Percentiles rank a stretch among this genome's conserved stretches.
Evolutionary conservation across 2,797 vertebrate genomes (phyloP).

Genomic region (Halcyon smyrnensis): DNA sequence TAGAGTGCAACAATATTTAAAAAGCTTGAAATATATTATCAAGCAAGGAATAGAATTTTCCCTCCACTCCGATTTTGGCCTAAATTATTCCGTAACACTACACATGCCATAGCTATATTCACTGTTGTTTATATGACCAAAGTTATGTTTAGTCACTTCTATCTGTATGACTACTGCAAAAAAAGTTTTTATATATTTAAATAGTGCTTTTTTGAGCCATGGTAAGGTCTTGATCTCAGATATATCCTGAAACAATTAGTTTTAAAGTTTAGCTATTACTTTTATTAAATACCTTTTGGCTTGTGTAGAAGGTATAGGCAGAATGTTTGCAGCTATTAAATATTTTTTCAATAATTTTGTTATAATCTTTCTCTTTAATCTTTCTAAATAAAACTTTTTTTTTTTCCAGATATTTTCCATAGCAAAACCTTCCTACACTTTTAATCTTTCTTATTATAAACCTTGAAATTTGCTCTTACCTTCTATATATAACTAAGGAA

Average conservation of each 20-base stretch:
- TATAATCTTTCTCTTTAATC: neutral
- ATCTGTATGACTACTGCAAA: neutral
- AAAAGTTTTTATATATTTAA: neutral
- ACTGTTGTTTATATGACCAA: neutral
- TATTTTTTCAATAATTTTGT: neutral
- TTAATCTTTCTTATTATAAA: too few relatives aligned
- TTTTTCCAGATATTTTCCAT: neutral
- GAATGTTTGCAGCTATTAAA: neutral
- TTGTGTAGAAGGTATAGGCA: neutral
- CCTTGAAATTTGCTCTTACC: too few relatives aligned
- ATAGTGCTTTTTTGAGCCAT: too few relatives aligned
- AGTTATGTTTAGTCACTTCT: neutral
- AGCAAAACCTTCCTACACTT: neutral
- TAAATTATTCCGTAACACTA: neutral
- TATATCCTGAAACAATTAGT: neutral
- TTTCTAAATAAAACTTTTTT: neutral
- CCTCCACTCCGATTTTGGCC: neutral
- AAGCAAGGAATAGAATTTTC: neutral
- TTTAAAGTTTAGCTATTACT: neutral
- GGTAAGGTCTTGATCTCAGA: neutral
- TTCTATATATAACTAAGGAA: too few relatives aligned
- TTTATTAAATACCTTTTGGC: neutral
- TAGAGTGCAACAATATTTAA: neutral
- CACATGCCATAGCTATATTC: neutral
- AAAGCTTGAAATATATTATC: neutral